A percentile compares a stretch with the other conserved stretches of the same genome.
phyloP scores from a whole-genome alignment of 2,113 vertebrate species.

The Psilopsiagon aurifrons region DNA sequence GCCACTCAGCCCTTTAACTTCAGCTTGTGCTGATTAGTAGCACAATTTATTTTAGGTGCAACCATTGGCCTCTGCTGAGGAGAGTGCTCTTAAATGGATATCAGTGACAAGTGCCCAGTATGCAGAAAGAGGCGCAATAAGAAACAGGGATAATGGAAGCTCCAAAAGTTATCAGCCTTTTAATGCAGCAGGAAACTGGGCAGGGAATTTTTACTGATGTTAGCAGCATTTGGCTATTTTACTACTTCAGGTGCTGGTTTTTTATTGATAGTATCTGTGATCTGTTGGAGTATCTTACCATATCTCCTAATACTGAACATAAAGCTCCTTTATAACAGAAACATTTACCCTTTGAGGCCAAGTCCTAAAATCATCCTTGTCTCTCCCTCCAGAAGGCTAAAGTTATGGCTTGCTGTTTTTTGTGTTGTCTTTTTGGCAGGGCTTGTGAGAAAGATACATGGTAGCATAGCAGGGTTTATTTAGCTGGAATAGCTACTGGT shows the following conservation, averaged over 20 bases:
- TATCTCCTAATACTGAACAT: neutral
- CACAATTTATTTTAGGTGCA: slow-evolving; percentile 66
- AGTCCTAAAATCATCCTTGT: neutral
- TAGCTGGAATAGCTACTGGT: neutral
- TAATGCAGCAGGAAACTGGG: slow-evolving; percentile 13
- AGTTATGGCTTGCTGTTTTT: slow-evolving; percentile 34
- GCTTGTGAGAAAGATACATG: neutral
- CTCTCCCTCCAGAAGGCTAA: slow-evolving; percentile 7
- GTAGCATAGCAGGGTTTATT: slow-evolving; percentile 25
- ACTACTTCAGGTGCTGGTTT: neutral
- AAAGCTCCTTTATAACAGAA: neutral
- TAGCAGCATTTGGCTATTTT: slow-evolving; percentile 10
- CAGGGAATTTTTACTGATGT: neutral
- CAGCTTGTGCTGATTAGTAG: slow-evolving; percentile 56
- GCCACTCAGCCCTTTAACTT: slow-evolving; percentile 66
- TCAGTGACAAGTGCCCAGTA: neutral
- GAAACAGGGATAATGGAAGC: slow-evolving; percentile 5
- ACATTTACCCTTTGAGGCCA: neutral
- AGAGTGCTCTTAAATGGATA: slow-evolving; percentile 37
- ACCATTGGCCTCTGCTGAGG: slow-evolving; percentile 47
- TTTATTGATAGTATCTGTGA: neutral
- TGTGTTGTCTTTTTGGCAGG: slow-evolving; percentile 26
- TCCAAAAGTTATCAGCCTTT: slow-evolving; percentile 10
- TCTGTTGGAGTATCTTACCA: neutral
- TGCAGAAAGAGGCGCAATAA: neutral